Evolutionary conservation across 2,888 invertebrate species (phyloP), one percentile per base, ranked within the genome.

Genomic region (Byasa hedistus): DNA sequence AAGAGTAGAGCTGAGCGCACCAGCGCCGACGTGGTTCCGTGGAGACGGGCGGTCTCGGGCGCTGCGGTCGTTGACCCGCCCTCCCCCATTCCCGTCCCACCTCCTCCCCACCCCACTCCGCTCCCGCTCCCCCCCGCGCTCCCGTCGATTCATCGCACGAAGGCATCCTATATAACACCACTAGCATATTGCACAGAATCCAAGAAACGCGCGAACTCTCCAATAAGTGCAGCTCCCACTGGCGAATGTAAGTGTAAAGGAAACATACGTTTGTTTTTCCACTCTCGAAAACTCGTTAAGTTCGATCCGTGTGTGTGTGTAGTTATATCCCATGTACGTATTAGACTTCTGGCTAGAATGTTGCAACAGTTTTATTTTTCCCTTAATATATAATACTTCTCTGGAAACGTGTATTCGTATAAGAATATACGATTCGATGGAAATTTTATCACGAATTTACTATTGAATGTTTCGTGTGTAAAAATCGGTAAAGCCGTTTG

Each of bases 121-220:
- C 22, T 23, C 17, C 32, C 51, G 22, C 17, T 36, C 32, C 57
- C 52, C 54, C 58, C 55, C 55, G 54, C 19, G 48, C 22, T 60
- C 63, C 67, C 36, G 56, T 24, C 56, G 48, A 63, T 60, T 39
- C 62, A 66, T 66, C 62, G 66, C 63, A 66, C 58, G 54, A 67
- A 64, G 62, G 59, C 52, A 64, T 67, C 60, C 63, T 63, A 67
- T 64, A 67, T 56, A 67, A 66, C 62, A 66, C 57, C 63, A 62
- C 62, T 7, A 52, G 57, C 63, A 64, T 67, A 67, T 56, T 67
- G 67, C 63, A 60, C 59, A 48, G 67, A 67, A 67, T 67, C 59
- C 60, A 60, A 67, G 67, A 67, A 67, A 67, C 67, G 67, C 67
- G 63, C 57, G 67, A 64, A 67, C 63, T 64, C 22, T 66, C 60